A percentile compares a stretch with the other conserved stretches of the same genome.
These are phyloP conservation scores for Drosophila bunnanda DNA, from an alignment of 2,888 invertebrate genomes.

Conservation along the genomic window DNA sequence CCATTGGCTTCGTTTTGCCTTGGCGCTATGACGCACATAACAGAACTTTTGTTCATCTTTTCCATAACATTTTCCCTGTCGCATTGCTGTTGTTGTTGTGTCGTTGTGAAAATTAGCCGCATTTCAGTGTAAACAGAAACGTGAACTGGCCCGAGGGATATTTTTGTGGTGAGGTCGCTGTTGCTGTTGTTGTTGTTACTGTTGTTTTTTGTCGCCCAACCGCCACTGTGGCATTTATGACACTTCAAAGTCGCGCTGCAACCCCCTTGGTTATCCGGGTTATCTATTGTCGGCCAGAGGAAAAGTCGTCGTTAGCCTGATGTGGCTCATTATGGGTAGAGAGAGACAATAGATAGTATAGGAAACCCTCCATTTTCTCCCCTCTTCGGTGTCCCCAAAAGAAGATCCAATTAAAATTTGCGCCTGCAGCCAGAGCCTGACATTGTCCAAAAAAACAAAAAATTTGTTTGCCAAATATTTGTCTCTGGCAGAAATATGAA, in stretches of 20 bases:
- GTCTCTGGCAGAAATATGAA: constrained; percentile 42
- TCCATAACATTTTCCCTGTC: constrained; percentile 45
- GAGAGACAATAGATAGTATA: constrained; percentile 7
- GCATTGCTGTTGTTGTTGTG: constrained; percentile 45
- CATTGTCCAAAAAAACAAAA: constrained; percentile 34
- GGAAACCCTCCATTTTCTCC: constrained; percentile 30
- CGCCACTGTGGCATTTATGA: constrained; percentile 63
- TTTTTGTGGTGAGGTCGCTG: constrained; percentile 40
- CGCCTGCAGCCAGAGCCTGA: constrained; percentile 25
- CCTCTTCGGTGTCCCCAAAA: constrained; percentile 33
- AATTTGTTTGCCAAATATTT: constrained; percentile 44
- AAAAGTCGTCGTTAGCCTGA: constrained; percentile 60
- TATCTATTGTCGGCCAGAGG: constrained; percentile 39
- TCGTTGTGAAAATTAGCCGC: constrained; percentile 65
- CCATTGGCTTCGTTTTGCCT: constrained; percentile 26
- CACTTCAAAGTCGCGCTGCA: constrained; percentile 60
- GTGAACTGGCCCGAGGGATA: constrained; percentile 58
- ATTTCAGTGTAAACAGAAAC: constrained; percentile 53
- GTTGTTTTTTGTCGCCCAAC: constrained; percentile 19
- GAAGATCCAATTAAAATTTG: constrained; percentile 67
- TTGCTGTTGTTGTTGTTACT: constrained; percentile 23
- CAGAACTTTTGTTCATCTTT: constrained; percentile 48
- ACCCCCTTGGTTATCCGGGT: constrained; percentile 21
- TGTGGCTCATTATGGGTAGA: constrained; percentile 64
- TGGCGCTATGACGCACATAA: constrained; percentile 52